These are phyloP conservation scores for Lampris megalopsis DNA, from an alignment of 2,113 vertebrate genomes.

Conservation along the genomic window DNA sequence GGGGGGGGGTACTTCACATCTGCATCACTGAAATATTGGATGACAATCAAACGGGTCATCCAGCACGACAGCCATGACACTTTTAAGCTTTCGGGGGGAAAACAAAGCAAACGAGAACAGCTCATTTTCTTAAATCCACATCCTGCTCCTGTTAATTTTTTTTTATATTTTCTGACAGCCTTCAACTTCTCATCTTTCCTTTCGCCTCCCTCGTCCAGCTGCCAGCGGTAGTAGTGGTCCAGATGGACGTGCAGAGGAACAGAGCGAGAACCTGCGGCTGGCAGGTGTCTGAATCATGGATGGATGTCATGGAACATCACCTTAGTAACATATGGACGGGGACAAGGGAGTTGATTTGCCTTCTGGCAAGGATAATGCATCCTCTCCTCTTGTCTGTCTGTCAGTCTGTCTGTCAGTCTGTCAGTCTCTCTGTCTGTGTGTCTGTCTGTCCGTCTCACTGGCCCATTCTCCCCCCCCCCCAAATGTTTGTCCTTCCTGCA, in stretches of 20 bases:
- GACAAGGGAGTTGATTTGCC: constrained; percentile 73
- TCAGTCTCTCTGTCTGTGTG: constrained; percentile 4
- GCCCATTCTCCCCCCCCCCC: too few relatives aligned
- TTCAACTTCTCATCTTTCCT: constrained; percentile 44
- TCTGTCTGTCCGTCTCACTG: constrained; percentile 2
- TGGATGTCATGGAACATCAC: constrained; percentile 81
- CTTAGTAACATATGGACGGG: constrained; percentile 77
- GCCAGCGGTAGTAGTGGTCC: constrained; percentile 44
- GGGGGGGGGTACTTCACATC: constrained; percentile 8
- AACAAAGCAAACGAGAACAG: constrained; percentile 9
- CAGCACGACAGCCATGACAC: not conserved
- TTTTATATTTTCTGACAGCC: constrained; percentile 10
- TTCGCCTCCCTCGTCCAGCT: constrained; percentile 42
- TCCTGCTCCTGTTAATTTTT: constrained; percentile 19
- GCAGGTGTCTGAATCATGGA: constrained; percentile 75
- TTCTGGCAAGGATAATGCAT: constrained; percentile 68
- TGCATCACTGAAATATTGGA: constrained; percentile 11
- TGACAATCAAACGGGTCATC: constrained; percentile 6
- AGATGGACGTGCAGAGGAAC: constrained; percentile 71
- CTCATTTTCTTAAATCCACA: not conserved
- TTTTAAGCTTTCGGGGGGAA: constrained; percentile 16
- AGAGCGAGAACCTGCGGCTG: constrained; percentile 59
- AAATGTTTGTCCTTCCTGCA: too few relatives aligned
- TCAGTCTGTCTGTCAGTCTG: not conserved
- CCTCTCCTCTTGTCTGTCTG: constrained; percentile 38